Conservation (phyloP, 2,113 vertebrate genomes). For the Indri indri region DNA sequence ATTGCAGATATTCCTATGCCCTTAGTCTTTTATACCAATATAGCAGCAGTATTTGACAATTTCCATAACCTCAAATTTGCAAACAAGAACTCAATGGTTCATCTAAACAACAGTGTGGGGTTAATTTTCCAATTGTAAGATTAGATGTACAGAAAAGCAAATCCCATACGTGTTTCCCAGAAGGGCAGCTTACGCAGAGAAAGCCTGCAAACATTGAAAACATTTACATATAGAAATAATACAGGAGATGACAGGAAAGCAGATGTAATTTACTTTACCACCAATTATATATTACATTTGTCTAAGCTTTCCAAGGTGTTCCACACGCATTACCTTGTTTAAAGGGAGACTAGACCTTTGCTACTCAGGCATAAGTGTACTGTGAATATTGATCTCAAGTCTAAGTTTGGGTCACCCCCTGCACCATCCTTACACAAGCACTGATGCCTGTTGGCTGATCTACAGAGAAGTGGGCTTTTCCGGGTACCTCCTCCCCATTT, state of each 20-base stretch:
- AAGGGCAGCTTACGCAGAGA: not conserved
- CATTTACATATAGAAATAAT: not conserved
- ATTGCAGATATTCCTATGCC: fast-evolving
- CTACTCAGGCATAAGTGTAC: fast-evolving
- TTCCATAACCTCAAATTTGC: not conserved
- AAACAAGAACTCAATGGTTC: not conserved
- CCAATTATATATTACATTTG: fast-evolving
- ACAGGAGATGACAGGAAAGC: not conserved
- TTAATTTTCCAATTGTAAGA: not conserved
- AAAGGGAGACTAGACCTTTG: not conserved
- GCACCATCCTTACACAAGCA: fast-evolving
- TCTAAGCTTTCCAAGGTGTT: not conserved
- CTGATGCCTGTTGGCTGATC: fast-evolving
- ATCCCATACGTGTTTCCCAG: not conserved
- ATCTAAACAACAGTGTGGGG: not conserved
- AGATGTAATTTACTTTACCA: not conserved
- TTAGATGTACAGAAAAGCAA: not conserved
- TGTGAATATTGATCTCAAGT: fast-evolving
- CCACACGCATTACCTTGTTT: not conserved
- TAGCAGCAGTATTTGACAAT: fast-evolving
- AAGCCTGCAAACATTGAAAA: not conserved
- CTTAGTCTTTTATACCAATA: not conserved
- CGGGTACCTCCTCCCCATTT: not conserved
- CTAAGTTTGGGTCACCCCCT: fast-evolving
- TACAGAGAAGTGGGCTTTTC: too few relatives aligned